These are phyloP conservation scores for Camarhynchus parvulus DNA, from an alignment of 2,113 vertebrate genomes.

Conservation along the genomic window DNA sequence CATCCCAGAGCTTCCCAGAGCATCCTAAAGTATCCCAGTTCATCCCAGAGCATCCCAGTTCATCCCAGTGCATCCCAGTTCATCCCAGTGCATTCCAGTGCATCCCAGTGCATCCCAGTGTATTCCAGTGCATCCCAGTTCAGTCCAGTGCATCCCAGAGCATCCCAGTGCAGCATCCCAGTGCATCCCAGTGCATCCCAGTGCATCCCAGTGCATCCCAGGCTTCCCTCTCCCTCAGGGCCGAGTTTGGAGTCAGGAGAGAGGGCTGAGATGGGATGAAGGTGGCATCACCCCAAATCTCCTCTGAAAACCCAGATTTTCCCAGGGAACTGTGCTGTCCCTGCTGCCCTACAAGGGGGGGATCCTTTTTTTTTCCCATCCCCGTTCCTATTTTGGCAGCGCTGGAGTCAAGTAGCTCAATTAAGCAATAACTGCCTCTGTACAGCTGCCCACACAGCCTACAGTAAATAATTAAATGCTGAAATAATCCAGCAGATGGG, in stretches of 20 bases:
- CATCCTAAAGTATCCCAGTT: too few relatives aligned
- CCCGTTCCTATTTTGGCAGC: conserved; percentile 47
- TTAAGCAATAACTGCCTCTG: conserved; percentile 67
- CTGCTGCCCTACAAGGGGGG: background rate
- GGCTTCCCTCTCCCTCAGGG: background rate
- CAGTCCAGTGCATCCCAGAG: background rate
- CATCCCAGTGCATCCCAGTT: too few relatives aligned
- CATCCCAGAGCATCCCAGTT: too few relatives aligned
- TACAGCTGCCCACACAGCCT: conserved; percentile 61
- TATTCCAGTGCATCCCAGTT: background rate
- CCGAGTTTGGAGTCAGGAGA: fast-evolving
- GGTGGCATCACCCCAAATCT: background rate
- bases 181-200: background rate
- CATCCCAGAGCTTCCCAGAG: too few relatives aligned
- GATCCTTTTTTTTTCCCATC: background rate
- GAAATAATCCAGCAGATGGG: conserved; percentile 72
- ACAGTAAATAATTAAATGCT: conserved; percentile 68
- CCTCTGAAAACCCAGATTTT: fast-evolving
- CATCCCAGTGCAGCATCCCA: background rate
- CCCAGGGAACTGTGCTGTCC: background rate
- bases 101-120: background rate
- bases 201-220: background rate
- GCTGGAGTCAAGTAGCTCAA: conserved; percentile 69
- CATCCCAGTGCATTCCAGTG: too few relatives aligned
- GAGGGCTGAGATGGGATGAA: fast-evolving